Percentiles rank a stretch among this genome's conserved stretches.
phyloP scores from a whole-genome alignment of 2,888 invertebrate genomes.

The Beris morrisii region DNA sequence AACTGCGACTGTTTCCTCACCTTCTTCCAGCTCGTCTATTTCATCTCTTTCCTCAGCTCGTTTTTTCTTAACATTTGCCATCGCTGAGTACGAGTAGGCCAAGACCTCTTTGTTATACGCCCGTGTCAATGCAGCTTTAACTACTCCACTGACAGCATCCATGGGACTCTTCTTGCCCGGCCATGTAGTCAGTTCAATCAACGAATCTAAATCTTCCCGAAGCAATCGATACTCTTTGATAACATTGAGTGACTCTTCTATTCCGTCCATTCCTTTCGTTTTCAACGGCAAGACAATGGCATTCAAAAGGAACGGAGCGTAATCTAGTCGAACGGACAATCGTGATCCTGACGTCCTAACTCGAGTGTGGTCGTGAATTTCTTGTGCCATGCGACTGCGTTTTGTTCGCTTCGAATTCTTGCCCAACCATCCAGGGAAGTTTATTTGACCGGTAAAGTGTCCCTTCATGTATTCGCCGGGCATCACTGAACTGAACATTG shows the following conservation, averaged over 20 bases:
- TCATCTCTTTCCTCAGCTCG: constrained; percentile 56
- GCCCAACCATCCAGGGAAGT: constrained; percentile 95
- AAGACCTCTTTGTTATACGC: constrained; percentile 84
- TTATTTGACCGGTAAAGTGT: constrained; percentile 73
- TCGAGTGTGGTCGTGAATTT: constrained; percentile 83
- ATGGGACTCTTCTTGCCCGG: constrained; percentile 76
- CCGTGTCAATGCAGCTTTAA: constrained; percentile 92
- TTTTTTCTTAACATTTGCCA: constrained; percentile 64
- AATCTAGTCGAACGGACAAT: constrained; percentile 83
- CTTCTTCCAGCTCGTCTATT: constrained; percentile 47
- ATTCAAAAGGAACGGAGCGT: constrained; percentile 75
- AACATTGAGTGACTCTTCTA: constrained; percentile 68
- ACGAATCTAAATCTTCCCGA: constrained; percentile 88
- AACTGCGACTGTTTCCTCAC: constrained; percentile 43
- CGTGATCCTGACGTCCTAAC: constrained; percentile 80
- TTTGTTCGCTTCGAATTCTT: constrained; percentile 87
- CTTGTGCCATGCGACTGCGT: constrained; percentile 77
- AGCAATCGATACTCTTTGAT: constrained; percentile 84
- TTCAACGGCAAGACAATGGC: constrained; percentile 76
- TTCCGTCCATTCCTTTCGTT: constrained; percentile 70
- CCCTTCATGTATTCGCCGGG: constrained; percentile 88
- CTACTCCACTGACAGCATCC: constrained; percentile 74
- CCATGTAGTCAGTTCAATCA: constrained; percentile 86
- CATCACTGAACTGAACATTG: constrained; percentile 86
- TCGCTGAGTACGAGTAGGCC: constrained; percentile 75